Percentiles rank a stretch among this genome's conserved stretches.
These are phyloP conservation scores for Ceratoteleas bidentatus DNA, from an alignment of 1,140 invertebrate genomes.

Conservation along the genomic window DNA sequence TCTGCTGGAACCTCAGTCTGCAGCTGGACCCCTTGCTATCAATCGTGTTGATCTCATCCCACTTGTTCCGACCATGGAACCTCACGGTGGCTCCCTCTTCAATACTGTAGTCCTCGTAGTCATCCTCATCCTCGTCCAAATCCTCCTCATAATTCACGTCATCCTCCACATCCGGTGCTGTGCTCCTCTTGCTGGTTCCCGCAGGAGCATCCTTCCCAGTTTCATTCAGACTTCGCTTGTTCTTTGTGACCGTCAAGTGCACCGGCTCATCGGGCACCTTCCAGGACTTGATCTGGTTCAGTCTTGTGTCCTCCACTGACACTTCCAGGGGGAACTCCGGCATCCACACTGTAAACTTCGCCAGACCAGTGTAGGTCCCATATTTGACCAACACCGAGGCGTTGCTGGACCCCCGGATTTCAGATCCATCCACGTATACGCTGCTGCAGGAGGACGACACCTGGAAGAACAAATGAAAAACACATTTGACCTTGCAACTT, in stretches of 20 bases:
- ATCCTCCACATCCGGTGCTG: constrained; percentile 50
- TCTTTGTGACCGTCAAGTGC: constrained; percentile 80
- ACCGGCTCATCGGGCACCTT: constrained; percentile 88
- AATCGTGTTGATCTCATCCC: constrained; percentile 81
- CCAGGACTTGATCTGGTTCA: constrained; percentile 95
- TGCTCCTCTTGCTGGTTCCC: constrained; percentile 57
- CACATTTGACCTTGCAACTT: no score
- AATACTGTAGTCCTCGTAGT: constrained; percentile 73
- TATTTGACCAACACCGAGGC: constrained; percentile 97
- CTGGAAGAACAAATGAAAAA: constrained; percentile 82
- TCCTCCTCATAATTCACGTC: constrained; percentile 63
- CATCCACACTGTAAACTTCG: constrained; percentile 97
- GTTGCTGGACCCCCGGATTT: constrained; percentile 96
- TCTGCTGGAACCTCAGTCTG: constrained; percentile 93
- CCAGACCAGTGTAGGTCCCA: constrained; percentile 93
- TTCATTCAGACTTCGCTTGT: constrained; percentile 76
- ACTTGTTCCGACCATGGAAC: constrained; percentile 78
- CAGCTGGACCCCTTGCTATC: constrained; percentile 83
- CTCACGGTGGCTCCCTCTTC: constrained; percentile 72
- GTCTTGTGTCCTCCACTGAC: constrained; percentile 91
- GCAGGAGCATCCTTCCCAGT: constrained; percentile 41
- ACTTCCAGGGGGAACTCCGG: constrained; percentile 96
- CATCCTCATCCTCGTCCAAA: constrained; percentile 67
- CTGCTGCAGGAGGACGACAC: constrained; percentile 97
- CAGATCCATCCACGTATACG: constrained; percentile 97